Conservation (phyloP, 2,113 vertebrate genomes). For the Apodemus sylvaticus region DNA sequence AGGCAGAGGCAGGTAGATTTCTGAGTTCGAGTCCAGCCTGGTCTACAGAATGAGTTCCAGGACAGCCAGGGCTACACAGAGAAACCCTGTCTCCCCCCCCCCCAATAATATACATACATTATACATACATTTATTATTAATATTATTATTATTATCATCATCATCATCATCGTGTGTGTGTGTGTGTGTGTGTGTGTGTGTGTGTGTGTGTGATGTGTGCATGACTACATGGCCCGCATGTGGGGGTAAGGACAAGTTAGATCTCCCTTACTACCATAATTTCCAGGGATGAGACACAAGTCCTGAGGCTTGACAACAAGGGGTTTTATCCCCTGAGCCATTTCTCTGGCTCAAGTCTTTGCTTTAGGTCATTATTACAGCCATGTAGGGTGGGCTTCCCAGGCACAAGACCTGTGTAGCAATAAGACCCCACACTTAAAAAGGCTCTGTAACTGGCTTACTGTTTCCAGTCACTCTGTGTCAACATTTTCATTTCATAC, state of each 20-base stretch:
- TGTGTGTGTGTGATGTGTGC: not conserved
- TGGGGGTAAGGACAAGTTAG: not conserved
- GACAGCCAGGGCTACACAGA: too few species aligned
- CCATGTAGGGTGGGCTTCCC: not conserved
- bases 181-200: not conserved
- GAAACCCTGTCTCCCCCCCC: too few species aligned
- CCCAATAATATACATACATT: too few species aligned
- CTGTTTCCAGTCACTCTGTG: not conserved
- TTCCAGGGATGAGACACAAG: not conserved
- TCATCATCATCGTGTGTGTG: not conserved
- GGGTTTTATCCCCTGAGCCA: not conserved
- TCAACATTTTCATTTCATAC: not conserved
- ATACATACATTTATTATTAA: too few species aligned
- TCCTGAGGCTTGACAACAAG: not conserved
- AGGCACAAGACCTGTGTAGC: fast-evolving
- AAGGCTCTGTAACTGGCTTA: not conserved
- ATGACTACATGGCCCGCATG: not conserved
- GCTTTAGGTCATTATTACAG: not conserved
- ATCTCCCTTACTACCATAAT: not conserved
- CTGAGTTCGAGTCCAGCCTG: too few species aligned
- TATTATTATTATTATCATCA: not conserved
- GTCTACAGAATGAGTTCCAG: too few species aligned
- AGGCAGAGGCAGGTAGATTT: too few species aligned
- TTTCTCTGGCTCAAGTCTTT: not conserved
- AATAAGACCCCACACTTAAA: not conserved